phyloP scores from a whole-genome alignment of 2,113 vertebrate genomes.

The Semnopithecus entellus region DNA sequence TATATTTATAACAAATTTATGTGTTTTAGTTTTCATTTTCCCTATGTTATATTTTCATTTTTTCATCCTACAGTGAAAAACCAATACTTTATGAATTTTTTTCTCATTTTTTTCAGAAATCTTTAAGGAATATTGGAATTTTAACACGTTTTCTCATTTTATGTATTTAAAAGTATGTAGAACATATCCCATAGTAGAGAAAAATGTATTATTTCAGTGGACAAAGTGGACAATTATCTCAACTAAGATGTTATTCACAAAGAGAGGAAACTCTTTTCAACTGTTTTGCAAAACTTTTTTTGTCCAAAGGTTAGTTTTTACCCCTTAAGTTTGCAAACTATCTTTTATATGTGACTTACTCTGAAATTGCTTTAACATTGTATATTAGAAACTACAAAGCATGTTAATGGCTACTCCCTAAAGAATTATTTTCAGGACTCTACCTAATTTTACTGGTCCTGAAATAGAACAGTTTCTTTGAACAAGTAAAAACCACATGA shows the following conservation, averaged over 20 bases:
- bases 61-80: neutral
- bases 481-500: neutral
- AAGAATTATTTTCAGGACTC: neutral
- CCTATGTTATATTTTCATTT: neutral
- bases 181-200: neutral
- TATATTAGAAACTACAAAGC: neutral
- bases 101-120: neutral
- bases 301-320: neutral
- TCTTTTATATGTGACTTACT: neutral
- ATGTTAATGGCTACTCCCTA: neutral
- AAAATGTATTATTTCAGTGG: neutral
- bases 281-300: neutral
- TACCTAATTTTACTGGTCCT: neutral
- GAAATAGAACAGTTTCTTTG: neutral
- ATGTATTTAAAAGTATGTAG: neutral
- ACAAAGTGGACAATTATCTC: neutral
- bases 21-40: neutral
- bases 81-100: neutral
- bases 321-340: neutral
- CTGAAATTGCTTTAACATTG: neutral
- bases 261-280: neutral
- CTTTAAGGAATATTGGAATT: neutral
- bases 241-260: neutral
- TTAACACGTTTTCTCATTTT: neutral
- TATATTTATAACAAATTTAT: neutral